Percentiles rank a stretch among this genome's conserved stretches.
phyloP scores from a whole-genome alignment of 2,888 invertebrate species.

The Aproaerema taeniolella region DNA sequence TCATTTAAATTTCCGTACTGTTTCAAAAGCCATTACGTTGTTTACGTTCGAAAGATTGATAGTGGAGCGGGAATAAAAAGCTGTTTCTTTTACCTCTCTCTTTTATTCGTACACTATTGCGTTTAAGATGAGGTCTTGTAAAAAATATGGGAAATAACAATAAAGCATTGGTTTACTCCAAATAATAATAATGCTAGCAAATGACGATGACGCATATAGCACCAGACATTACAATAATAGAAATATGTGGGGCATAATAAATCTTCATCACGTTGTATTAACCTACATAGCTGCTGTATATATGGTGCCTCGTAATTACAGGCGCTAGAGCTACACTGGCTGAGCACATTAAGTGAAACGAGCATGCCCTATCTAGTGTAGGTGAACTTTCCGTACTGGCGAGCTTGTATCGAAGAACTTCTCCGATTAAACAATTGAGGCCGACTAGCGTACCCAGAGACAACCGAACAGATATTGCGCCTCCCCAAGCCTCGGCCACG shows the following conservation, averaged over 20 bases:
- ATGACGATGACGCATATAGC: background rate
- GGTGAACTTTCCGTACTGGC: conserved; percentile 51
- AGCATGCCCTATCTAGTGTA: conserved; percentile 48
- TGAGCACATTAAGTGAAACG: conserved; percentile 49
- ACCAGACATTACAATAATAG: background rate
- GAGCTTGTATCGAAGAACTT: conserved; percentile 58
- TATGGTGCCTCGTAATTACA: conserved; percentile 36
- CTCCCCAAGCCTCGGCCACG: conserved; percentile 6
- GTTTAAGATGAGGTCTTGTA: background rate
- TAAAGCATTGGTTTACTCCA: background rate
- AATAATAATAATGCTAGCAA: background rate
- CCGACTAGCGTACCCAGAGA: conserved; percentile 23
- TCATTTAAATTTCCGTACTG: conserved; percentile 23
- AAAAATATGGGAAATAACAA: too few relatives aligned
- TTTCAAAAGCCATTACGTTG: conserved; percentile 20
- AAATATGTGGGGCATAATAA: conserved; percentile 5
- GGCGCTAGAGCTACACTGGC: conserved; percentile 31
- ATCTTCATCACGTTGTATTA: conserved; percentile 4
- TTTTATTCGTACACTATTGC: background rate
- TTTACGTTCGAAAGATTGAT: conserved; percentile 16
- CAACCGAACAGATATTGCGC: conserved; percentile 35
- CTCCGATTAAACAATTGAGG: conserved; percentile 59
- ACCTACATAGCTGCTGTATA: conserved; percentile 21
- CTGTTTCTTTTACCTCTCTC: background rate
- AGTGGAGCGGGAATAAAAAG: conserved; percentile 6